phyloP scores from a whole-genome alignment of 2,113 vertebrate genomes.

The Macroglossus sobrinus region DNA sequence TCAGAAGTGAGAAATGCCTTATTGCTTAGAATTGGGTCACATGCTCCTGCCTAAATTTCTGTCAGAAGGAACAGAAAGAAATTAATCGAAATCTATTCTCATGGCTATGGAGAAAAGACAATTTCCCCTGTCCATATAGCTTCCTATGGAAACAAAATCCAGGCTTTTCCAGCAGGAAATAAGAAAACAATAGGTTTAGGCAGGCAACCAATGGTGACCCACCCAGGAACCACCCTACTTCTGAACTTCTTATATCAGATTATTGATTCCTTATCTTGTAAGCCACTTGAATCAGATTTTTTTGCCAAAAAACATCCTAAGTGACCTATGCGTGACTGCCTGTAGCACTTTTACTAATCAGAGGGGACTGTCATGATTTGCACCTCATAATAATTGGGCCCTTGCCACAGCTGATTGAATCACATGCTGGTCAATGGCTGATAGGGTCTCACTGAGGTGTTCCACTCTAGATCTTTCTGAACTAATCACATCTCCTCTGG shows the following conservation, averaged over 20 bases:
- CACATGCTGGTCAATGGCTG: neutral
- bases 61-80: conserved; percentile 21
- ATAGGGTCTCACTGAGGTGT: neutral
- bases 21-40: neutral
- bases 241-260: neutral
- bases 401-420: neutral
- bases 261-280: neutral
- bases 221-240: neutral
- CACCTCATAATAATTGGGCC: neutral
- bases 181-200: conserved; percentile 5
- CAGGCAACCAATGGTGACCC: neutral
- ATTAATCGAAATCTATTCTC: neutral
- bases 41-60: neutral
- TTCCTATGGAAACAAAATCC: conserved; percentile 2
- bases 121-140: neutral
- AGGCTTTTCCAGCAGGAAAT: neutral
- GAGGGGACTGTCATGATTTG: neutral
- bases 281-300: neutral
- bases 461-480: neutral
- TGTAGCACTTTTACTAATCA: neutral
- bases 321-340: neutral
- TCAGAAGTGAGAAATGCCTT: neutral
- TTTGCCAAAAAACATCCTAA: neutral
- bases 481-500: neutral
- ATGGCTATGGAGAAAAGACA: neutral